These are phyloP conservation scores for Zaprionus nigranus DNA, from an alignment of 1,140 invertebrate species.

Conservation along the genomic window DNA sequence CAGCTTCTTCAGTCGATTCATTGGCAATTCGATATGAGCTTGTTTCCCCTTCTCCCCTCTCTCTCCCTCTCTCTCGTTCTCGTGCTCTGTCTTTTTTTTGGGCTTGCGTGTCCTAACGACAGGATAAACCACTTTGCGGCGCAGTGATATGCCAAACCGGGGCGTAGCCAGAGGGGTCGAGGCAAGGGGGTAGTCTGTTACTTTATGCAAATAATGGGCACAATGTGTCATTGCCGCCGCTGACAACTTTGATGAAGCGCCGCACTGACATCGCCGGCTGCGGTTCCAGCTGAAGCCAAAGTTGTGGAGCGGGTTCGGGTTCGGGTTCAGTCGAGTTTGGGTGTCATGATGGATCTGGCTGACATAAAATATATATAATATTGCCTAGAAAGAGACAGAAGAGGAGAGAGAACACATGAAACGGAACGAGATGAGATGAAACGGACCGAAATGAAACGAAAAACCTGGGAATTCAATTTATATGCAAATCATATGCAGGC, in stretches of 20 bases:
- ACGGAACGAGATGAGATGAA: constrained; percentile 32
- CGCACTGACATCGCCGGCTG: constrained; percentile 49
- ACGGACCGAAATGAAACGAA: constrained; percentile 45
- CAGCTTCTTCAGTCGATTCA: constrained; percentile 13
- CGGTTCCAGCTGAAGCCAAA: constrained; percentile 17
- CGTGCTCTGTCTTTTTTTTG: constrained; percentile 13
- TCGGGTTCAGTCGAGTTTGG: constrained; percentile 1
- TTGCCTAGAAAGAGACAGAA: constrained; percentile 48
- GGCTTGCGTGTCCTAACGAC: constrained; percentile 43
- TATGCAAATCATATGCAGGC: constrained; percentile 78
- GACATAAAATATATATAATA: constrained; percentile 79
- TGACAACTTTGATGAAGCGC: constrained; percentile 73
- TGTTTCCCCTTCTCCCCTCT: not conserved
- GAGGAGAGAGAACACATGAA: not conserved
- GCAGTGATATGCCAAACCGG: constrained; percentile 26
- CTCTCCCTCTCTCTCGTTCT: not conserved
- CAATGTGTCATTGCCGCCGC: constrained; percentile 71
- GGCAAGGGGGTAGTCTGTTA: constrained; percentile 5
- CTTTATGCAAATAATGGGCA: constrained; percentile 77
- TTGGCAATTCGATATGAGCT: constrained; percentile 23
- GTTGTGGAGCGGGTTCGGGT: constrained; percentile 9
- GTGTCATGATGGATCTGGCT: constrained; percentile 39
- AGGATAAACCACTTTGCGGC: constrained; percentile 69
- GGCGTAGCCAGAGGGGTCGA: not conserved
- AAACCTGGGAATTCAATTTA: constrained; percentile 75